A percentile compares a stretch with the other conserved stretches of the same genome.
Evolutionary conservation across 2,797 vertebrate species (phyloP).

Genomic region (Pseudochirops cupreus): DNA sequence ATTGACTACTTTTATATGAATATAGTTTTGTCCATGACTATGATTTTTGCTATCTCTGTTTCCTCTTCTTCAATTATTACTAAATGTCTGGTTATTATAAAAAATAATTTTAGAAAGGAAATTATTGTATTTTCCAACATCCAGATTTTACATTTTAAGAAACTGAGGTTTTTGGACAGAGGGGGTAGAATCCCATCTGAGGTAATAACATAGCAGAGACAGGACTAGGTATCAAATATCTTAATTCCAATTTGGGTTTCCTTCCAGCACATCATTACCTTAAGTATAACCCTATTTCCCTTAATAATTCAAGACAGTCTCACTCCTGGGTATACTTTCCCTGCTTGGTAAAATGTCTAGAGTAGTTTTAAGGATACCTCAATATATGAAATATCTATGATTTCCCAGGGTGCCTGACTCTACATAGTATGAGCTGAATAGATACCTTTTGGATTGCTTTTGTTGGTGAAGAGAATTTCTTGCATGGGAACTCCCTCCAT

Average conservation of each 20-base stretch:
- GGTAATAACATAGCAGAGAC: not conserved
- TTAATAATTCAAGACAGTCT: not conserved
- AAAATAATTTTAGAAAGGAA: slow-evolving; percentile 5
- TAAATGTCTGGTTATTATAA: not conserved
- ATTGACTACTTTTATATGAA: not conserved
- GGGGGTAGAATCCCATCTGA: not conserved
- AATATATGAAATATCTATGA: not conserved
- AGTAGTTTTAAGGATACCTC: slow-evolving; percentile 20
- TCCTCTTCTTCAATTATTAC: not conserved
- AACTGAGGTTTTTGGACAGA: not conserved
- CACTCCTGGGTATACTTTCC: not conserved
- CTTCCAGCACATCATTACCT: not conserved
- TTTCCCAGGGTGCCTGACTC: not conserved
- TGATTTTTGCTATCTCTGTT: not conserved
- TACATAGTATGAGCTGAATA: not conserved
- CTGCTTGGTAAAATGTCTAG: slow-evolving; percentile 17
- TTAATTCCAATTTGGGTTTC: not conserved
- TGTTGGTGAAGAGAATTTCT: not conserved
- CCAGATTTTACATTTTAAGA: not conserved
- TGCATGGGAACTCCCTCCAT: not conserved
- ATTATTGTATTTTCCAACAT: not conserved
- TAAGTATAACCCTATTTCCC: not conserved
- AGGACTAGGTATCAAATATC: not conserved
- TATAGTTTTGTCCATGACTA: not conserved
- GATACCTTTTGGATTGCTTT: not conserved